Evolutionary conservation across 2,888 invertebrate species (phyloP).

Genomic region (Conomelus anceps): DNA sequence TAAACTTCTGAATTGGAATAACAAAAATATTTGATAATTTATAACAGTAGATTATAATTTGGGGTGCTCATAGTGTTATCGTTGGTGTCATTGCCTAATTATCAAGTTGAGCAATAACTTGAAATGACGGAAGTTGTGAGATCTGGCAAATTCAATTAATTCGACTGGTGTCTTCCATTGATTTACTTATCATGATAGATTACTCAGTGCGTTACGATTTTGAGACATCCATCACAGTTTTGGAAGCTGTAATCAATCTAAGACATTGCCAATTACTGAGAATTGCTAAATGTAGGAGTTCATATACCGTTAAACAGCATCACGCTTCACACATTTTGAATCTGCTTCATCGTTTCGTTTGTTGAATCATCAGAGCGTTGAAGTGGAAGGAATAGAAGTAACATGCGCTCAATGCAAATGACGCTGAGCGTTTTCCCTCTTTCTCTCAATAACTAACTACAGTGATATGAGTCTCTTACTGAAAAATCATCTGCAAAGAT

Average conservation of each 20-base stretch:
- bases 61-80: too few species aligned
- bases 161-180: background rate
- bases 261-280: background rate
- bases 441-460: background rate
- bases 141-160: background rate
- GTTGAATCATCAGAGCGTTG: background rate
- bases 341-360: background rate
- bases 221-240: background rate
- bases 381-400: background rate
- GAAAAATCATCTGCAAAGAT: background rate
- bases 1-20: too few species aligned
- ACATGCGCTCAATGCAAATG: background rate
- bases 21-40: too few species aligned
- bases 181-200: background rate
- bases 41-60: too few species aligned
- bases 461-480: background rate
- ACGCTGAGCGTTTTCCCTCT: background rate
- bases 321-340: background rate
- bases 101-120: background rate
- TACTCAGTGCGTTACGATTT: background rate
- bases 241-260: background rate
- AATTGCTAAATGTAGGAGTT: background rate
- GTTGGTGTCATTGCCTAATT: background rate
- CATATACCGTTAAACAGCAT: background rate
- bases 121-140: background rate